Conservation (phyloP, 2,888 invertebrate genomes). For the Exephanes ischioxanthus region DNA sequence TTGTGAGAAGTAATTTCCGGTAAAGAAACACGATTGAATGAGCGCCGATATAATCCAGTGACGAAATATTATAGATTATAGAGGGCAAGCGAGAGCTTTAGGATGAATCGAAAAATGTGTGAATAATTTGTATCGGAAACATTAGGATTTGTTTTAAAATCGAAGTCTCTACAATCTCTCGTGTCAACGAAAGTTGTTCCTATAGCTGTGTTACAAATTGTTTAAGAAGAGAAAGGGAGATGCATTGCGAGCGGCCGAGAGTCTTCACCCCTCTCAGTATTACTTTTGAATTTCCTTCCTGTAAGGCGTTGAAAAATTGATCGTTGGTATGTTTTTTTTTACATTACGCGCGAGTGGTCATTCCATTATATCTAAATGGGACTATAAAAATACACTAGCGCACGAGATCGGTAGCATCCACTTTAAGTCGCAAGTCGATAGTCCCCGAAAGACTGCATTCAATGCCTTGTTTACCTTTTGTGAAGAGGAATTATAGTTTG, state of each 20-base stretch:
- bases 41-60: slow-evolving; percentile 12
- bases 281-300: slow-evolving; percentile 53
- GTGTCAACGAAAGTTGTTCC: slow-evolving; percentile 31
- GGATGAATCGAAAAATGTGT: slow-evolving; percentile 8
- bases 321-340: neutral
- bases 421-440: neutral
- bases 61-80: neutral
- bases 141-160: slow-evolving; percentile 36
- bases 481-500: neutral
- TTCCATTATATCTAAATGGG: slow-evolving; percentile 26
- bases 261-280: slow-evolving; percentile 50
- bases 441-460: slow-evolving; percentile 18
- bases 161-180: slow-evolving; percentile 23
- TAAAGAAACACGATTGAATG: slow-evolving; percentile 4
- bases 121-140: slow-evolving; percentile 16
- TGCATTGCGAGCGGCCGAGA: slow-evolving; percentile 1
- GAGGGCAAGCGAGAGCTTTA: neutral
- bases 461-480: slow-evolving; percentile 28
- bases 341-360: slow-evolving; percentile 15
- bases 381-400: neutral
- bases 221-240: neutral
- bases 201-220: neutral
- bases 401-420: slow-evolving; percentile 6
- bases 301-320: slow-evolving; percentile 4
- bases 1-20: slow-evolving; percentile 17